phyloP scores from a whole-genome alignment of 2,113 vertebrate species.

The Xenopus laevis region DNA sequence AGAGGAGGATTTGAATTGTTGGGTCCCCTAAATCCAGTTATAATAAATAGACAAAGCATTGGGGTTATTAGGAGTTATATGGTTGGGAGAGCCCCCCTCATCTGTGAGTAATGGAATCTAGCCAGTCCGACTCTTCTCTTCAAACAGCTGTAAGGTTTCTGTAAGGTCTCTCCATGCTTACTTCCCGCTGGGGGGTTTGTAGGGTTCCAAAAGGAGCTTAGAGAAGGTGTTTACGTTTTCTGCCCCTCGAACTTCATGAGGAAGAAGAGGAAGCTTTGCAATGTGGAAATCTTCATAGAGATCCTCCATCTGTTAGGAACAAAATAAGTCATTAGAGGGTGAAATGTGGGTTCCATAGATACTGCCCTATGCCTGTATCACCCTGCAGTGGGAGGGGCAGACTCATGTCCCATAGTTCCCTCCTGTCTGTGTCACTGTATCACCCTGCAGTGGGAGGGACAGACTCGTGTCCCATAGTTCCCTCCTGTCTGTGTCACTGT shows the following conservation, averaged over 20 bases:
- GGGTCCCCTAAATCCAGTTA: slow-evolving; percentile 17
- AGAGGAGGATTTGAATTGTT: neutral
- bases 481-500: too few relatives aligned
- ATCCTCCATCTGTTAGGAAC: slow-evolving; percentile 81
- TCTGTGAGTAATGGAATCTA: neutral
- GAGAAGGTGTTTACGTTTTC: slow-evolving; percentile 93
- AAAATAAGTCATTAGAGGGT: neutral
- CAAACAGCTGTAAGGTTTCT: neutral
- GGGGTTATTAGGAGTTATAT: neutral
- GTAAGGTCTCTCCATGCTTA: neutral
- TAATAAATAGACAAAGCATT: slow-evolving; percentile 29
- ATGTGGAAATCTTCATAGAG: slow-evolving; percentile 95
- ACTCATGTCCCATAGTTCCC: too few relatives aligned
- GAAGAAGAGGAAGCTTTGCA: slow-evolving; percentile 85
- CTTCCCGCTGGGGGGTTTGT: slow-evolving; percentile 75
- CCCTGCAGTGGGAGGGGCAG: too few relatives aligned
- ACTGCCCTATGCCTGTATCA: too few relatives aligned
- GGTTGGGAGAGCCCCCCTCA: neutral
- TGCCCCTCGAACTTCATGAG: slow-evolving; percentile 85
- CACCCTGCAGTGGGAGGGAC: too few relatives aligned
- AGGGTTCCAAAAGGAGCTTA: slow-evolving; percentile 85
- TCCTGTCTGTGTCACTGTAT: too few relatives aligned
- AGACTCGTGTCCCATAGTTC: too few relatives aligned
- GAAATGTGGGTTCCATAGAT: neutral
- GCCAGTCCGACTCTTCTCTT: neutral